A percentile compares a stretch with the other conserved stretches of the same genome.
phyloP scores from a whole-genome alignment of 2,888 invertebrate genomes.

The Pyralis farinalis region DNA sequence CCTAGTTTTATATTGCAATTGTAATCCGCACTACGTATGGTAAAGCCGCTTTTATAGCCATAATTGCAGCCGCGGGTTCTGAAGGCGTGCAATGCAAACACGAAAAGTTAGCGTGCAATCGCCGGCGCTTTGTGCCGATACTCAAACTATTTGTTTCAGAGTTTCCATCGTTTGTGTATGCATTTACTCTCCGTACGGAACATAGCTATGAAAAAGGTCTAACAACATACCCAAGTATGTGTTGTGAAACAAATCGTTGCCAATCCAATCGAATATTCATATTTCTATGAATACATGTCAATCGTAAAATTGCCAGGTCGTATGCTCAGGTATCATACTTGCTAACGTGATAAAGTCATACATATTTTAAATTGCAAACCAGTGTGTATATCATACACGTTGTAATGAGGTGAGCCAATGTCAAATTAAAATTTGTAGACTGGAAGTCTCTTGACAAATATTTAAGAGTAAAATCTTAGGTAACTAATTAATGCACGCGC shows the following conservation, averaged over 20 bases:
- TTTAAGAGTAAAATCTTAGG: constrained; percentile 41
- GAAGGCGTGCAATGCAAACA: no score
- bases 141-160: no score
- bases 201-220: no score
- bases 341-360: constrained; percentile 11
- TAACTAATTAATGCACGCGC: constrained; percentile 68
- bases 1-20: no score
- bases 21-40: no score
- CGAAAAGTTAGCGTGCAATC: no score
- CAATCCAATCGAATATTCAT: constrained; percentile 1
- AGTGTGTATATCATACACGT: constrained; percentile 19
- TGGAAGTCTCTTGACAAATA: constrained; percentile 47
- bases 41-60: no score
- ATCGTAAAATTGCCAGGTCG: constrained; percentile 9
- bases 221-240: neutral
- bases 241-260: constrained; percentile 4
- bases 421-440: constrained; percentile 36
- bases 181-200: no score
- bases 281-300: constrained; percentile 3
- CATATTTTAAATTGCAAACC: constrained; percentile 17
- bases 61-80: no score
- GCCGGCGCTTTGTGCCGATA: no score
- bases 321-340: constrained; percentile 3
- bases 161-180: no score
- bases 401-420: constrained; percentile 24